Base-by-base conservation (phyloP, 2,797 vertebrate genomes). In the Buceros bicornis region DNA sequence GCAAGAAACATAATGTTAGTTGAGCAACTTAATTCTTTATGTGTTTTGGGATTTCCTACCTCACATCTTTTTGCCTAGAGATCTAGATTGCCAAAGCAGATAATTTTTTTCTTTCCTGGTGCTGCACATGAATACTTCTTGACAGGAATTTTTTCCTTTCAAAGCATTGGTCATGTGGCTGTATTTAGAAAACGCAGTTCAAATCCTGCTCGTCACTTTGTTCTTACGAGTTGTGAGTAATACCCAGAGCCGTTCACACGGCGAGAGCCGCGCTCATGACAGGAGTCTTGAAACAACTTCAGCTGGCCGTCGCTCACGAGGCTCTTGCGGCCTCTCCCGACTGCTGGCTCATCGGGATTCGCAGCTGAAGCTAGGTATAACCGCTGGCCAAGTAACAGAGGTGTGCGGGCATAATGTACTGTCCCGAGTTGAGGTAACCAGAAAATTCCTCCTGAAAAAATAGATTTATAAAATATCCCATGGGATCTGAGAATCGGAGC, bases 11-110 rank as follows among this genome's bases (percentile, higher is more conserved):
- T 53, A 70, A 92, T 45, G 53, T 92, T 78, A 89, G 87, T 83
- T 90, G 69, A 96, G 73, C 89, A 91, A 92, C 50, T 45, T 91
- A 89, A 90, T 92, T 92, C 90, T 96, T 91, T 78, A 47, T 72
- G 82, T 88, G 96, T 53, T 96, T 94, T 92, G 96, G 95, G 94
- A 96, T 95, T 96, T 95, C 92, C 89, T 90, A 83, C 51, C 94
- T 92, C 71, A 65, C 67, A 74, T 92, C 92, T 81, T 92, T 94
- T 87, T 93, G 69, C 69, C 57, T 94, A 88, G 79, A 90, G 64
- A 94, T 77, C 26, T 74, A 31, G 67, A 91, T 91, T 69, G 91
- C 91, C 84, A 83, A 65, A 93, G 61, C 54, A 86, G 84, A 79
- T 83, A 40, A 5, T 24, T 17, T 61, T 54, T 64, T 58, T 67